Conservation (phyloP, 2,888 invertebrate genomes). For the Rhogogaster chlorosoma region DNA sequence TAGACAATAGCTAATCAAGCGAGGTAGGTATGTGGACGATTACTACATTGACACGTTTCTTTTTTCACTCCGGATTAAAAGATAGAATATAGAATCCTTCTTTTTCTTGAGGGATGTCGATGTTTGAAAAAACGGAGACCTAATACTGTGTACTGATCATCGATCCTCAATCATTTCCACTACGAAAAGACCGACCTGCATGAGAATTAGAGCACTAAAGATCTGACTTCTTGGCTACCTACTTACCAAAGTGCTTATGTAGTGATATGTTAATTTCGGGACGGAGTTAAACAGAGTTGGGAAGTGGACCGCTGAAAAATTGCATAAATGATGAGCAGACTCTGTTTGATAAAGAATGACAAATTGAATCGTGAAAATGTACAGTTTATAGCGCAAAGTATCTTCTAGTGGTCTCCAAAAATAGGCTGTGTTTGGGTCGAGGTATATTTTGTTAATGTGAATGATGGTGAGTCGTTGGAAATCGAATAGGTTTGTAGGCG, state of each 20-base stretch:
- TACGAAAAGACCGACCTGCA: not conserved
- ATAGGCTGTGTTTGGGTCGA: no score
- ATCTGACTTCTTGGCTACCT: not conserved
- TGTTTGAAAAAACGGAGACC: not conserved
- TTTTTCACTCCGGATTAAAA: not conserved
- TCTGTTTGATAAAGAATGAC: not conserved
- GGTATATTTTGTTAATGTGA: no score
- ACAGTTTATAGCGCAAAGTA: not conserved
- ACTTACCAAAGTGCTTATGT: not conserved
- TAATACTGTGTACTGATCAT: not conserved
- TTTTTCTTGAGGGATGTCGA: not conserved
- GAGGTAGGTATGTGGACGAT: not conserved
- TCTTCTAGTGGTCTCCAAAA: no score
- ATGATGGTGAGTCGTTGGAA: no score
- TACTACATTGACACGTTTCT: not conserved
- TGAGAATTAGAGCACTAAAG: conserved; percentile 8
- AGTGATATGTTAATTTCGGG: not conserved
- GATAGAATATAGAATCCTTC: not conserved
- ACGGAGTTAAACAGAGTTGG: not conserved
- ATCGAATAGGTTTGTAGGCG: not conserved
- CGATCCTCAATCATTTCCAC: not conserved
- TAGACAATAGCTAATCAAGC: conserved; percentile 29
- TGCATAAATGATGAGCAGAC: not conserved
- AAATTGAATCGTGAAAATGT: not conserved
- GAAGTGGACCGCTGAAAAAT: not conserved